Conservation (phyloP, 2,797 vertebrate genomes). For the Percopsis omiscomaycus region DNA sequence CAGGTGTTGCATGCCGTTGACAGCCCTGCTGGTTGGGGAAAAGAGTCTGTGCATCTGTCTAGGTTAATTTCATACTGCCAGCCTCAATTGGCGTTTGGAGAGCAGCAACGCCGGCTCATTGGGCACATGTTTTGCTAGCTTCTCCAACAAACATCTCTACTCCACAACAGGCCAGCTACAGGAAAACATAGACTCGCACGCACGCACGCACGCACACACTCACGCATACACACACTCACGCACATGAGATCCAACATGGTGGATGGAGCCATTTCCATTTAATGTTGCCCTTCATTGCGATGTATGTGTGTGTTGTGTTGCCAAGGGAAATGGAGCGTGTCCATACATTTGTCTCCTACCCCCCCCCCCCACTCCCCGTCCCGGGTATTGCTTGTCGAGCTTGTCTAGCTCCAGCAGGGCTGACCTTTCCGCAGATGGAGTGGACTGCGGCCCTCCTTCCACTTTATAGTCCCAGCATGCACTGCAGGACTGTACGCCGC, state of each 20-base stretch:
- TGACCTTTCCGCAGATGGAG: conserved; percentile 47
- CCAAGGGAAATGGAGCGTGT: conserved; percentile 54
- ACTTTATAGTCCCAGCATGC: conserved; percentile 41
- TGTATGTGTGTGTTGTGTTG: conserved; percentile 16
- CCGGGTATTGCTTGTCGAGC: conserved; percentile 33
- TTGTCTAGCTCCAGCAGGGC: not conserved
- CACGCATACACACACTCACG: not conserved
- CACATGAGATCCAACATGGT: not conserved
- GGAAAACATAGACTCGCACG: not conserved
- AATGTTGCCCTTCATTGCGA: conserved; percentile 29
- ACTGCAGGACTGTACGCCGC: not conserved
- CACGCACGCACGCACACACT: not conserved
- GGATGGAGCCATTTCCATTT: conserved; percentile 31
- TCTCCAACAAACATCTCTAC: conserved; percentile 19
- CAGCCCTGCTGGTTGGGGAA: conserved; percentile 32
- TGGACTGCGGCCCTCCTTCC: conserved; percentile 40
- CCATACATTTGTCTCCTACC: conserved; percentile 61
- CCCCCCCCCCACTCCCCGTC: conserved; percentile 24
- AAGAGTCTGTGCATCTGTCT: conserved; percentile 8
- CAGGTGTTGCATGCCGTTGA: conserved; percentile 65
- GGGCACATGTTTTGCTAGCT: conserved; percentile 60
- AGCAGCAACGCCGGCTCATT: conserved; percentile 66
- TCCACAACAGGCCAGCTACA: conserved; percentile 45
- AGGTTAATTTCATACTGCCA: conserved; percentile 47
- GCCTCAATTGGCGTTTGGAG: conserved; percentile 64